Evolutionary conservation across 2,797 vertebrate genomes (phyloP), one percentile per base, ranked within the genome.

Genomic region (Pangasius sanitwongsei): DNA sequence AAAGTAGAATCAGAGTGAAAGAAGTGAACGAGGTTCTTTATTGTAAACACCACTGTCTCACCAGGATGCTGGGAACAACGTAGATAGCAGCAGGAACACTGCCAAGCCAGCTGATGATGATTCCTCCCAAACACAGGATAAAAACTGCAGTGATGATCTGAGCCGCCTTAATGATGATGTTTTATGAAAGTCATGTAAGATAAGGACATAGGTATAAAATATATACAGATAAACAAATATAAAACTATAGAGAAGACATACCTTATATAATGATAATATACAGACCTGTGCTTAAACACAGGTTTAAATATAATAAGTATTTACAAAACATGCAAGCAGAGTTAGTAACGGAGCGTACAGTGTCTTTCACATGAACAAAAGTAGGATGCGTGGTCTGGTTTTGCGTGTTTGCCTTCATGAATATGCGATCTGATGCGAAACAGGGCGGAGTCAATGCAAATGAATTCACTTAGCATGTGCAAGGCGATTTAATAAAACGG

Each of bases 81-180:
- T 20, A 59, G 57, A 59, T 59, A 59, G 16, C 0, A 34, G 34
- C 34, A 34, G 34, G 34, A 34, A 34, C 34, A 34, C 34, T 34
- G 20, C 1, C 6, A 59, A 20, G 4, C 57, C 18, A 25, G 9
- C 4, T 1, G 28, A n/a, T 0, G 0, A 63, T 0, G 37, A 94
- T 13, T 65, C 91, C 3, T 9, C 93, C 92, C 0, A 97, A 91
- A 77, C 41, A 28, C 25, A 94, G 0, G 74, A 96, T 20, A 50
- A 96, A 94, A 44, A 96, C 74, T n/a, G 95, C 95, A 72, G 87
- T 50, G 2, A 93, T 86, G 59, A 91, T 87, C 90, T 97, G 96
- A n/a, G 93, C 95, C 18, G 92, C 95, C 96, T 97, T 41, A 23
- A n/a, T n/a, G n/a, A n/a, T n/a, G n/a, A n/a, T n/a, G n/a, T n/a